Conservation (phyloP, 2,113 vertebrate genomes). For the Calyptommatus sinebrachiatus region DNA sequence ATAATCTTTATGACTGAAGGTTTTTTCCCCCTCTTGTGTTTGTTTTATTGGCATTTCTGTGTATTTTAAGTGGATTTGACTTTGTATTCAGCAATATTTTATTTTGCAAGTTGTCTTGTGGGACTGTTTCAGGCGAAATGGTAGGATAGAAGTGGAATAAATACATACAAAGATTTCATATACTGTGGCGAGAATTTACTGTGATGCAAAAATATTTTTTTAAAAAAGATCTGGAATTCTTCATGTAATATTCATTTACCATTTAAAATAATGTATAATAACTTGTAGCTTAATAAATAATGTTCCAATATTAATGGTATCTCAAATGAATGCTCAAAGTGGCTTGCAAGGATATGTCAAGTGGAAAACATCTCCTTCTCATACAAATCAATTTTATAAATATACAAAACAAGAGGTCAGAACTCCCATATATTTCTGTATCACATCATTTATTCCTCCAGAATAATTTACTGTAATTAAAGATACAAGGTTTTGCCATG, state of each 20-base stretch:
- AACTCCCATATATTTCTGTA: too few species aligned
- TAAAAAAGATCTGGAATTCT: neutral
- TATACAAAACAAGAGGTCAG: too few species aligned
- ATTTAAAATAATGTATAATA: neutral
- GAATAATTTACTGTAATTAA: too few species aligned
- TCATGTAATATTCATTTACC: neutral
- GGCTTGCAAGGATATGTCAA: neutral
- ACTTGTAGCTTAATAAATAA: too few species aligned
- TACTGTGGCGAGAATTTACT: neutral
- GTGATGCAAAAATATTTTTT: neutral
- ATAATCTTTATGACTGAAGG: neutral
- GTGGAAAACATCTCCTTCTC: neutral
- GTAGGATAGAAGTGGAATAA: neutral
- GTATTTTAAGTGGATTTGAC: neutral
- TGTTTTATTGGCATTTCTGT: neutral
- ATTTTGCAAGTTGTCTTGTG: neutral
- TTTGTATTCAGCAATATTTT: neutral
- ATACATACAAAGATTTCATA: neutral
- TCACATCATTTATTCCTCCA: too few species aligned
- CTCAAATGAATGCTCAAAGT: neutral
- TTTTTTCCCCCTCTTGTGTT: neutral
- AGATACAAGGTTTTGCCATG: too few species aligned
- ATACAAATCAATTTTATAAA: neutral
- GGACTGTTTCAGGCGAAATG: neutral
- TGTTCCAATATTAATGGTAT: too few species aligned